phyloP scores from a whole-genome alignment of 2,113 vertebrate genomes.

The Atlantisia rogersi region DNA sequence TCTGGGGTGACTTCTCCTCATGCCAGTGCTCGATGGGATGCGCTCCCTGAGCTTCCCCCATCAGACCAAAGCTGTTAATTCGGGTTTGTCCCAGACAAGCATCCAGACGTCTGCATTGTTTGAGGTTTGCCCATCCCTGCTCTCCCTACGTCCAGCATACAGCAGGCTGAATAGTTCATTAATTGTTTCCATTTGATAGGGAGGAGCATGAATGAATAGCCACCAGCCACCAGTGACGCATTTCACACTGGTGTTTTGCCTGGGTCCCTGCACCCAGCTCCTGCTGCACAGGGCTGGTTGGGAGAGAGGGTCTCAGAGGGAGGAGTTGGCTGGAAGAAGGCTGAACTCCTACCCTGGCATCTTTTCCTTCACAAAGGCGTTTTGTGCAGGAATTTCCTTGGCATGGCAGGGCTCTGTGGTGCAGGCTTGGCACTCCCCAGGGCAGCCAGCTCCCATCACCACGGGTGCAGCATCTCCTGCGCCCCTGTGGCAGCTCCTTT shows the following conservation, averaged over 20 bases:
- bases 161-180: slow-evolving; percentile 1
- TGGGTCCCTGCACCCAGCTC: not conserved
- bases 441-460: not conserved
- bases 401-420: not conserved
- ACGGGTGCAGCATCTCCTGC: accelerated
- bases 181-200: slow-evolving; percentile 23
- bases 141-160: not conserved
- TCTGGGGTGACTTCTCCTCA: not conserved
- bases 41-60: not conserved
- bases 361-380: not conserved
- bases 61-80: not conserved
- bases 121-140: slow-evolving; percentile 57
- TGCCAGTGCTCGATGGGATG: not conserved
- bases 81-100: not conserved
- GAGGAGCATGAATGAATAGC: not conserved
- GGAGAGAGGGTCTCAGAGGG: not conserved
- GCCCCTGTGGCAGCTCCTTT: not conserved
- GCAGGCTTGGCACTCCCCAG: not conserved
- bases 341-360: accelerated
- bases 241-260: not conserved
- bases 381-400: not conserved
- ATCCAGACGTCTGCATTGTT: slow-evolving; percentile 43
- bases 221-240: not conserved
- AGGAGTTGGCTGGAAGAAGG: not conserved
- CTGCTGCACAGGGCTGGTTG: not conserved